Evolutionary conservation across 2,888 invertebrate genomes (phyloP).

Genomic region (Apocheima hispidaria): DNA sequence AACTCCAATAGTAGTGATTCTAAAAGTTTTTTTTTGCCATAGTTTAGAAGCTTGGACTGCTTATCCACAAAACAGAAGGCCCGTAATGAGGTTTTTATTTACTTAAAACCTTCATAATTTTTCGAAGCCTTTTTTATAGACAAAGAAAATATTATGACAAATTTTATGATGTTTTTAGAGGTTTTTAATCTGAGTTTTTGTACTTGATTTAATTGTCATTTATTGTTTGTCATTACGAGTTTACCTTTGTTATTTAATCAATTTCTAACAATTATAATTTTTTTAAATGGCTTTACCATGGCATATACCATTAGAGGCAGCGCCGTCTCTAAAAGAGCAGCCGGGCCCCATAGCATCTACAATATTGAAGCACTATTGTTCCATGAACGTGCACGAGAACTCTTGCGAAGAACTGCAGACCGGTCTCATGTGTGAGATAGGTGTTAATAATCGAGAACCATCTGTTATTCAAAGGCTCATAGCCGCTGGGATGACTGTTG

Average conservation of each 20-base stretch:
- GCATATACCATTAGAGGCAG: conserved; percentile 75
- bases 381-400: conserved; percentile 65
- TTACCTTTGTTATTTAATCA: background rate
- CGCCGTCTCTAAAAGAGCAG: conserved; percentile 55
- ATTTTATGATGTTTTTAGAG: background rate
- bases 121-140: background rate
- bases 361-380: conserved; percentile 71
- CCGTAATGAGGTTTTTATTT: background rate
- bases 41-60: no score
- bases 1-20: no score
- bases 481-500: conserved; percentile 79
- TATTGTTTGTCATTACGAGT: background rate
- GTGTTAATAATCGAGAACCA: conserved; percentile 70
- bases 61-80: background rate
- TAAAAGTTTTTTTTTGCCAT: no score
- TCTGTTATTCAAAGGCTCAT: conserved; percentile 75
- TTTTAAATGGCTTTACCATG: conserved; percentile 72
- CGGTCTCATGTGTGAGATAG: conserved; percentile 80
- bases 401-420: conserved; percentile 79
- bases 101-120: background rate
- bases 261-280: background rate
- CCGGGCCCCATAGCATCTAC: conserved; percentile 54
- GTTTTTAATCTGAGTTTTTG: background rate
- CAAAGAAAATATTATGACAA: background rate
- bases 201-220: background rate